Evolutionary conservation across 2,113 vertebrate genomes (phyloP).

Genomic region (Anhinga rufa): DNA sequence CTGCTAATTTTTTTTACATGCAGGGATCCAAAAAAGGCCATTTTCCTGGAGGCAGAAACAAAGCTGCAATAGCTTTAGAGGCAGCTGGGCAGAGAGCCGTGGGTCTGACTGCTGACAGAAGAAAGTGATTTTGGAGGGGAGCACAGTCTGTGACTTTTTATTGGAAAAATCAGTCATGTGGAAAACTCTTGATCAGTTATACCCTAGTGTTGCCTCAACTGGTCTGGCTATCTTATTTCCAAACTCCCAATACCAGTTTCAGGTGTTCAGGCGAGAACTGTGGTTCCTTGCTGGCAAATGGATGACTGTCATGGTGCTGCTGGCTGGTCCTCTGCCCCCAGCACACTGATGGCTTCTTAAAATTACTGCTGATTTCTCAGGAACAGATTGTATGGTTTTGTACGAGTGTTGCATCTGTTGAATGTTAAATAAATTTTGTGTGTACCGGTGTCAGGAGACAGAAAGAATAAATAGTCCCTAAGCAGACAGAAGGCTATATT

Average conservation of each 20-base stretch:
- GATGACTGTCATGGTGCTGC: neutral
- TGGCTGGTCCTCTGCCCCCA: neutral
- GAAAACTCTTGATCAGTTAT: neutral
- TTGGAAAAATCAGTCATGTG: neutral
- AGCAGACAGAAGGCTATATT: constrained; percentile 13
- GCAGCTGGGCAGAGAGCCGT: neutral
- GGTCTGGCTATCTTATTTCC: neutral
- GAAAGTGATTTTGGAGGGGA: neutral
- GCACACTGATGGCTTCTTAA: neutral
- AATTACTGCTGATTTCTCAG: neutral
- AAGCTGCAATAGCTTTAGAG: neutral
- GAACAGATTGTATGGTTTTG: neutral
- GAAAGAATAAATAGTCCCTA: neutral
- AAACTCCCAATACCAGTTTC: neutral
- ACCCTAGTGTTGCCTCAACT: neutral
- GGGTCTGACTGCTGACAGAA: neutral
- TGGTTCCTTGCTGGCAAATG: neutral
- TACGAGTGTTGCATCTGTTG: neutral
- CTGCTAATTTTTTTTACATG: neutral
- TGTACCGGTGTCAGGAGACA: neutral
- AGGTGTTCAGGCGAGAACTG: neutral
- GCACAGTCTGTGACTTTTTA: neutral
- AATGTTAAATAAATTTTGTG: neutral
- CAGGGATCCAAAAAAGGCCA: neutral
- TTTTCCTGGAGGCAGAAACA: neutral